Conservation (phyloP, 1,140 invertebrate species). For the Drosophila lini region DNA sequence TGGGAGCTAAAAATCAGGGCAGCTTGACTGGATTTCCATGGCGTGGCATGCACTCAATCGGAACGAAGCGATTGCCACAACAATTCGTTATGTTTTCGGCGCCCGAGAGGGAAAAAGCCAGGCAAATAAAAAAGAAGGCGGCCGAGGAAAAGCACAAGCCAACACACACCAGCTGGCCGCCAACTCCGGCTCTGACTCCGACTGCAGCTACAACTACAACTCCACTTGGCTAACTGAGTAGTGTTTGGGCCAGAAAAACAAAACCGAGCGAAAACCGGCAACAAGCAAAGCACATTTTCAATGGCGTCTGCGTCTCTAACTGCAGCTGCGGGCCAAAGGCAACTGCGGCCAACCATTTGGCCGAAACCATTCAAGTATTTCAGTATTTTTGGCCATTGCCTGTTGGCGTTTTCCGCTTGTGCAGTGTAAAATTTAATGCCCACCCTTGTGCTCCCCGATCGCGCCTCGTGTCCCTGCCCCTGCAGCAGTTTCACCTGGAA, state of each 20-base stretch:
- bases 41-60: conserved; percentile 79
- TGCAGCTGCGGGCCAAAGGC: conserved; percentile 76
- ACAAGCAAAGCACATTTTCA: conserved; percentile 67
- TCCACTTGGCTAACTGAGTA: conserved; percentile 71
- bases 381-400: conserved; percentile 58
- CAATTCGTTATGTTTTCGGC: conserved; percentile 82
- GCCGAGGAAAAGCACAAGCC: conserved; percentile 45
- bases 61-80: conserved; percentile 82
- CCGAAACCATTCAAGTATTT: conserved; percentile 60
- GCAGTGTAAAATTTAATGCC: conserved; percentile 63
- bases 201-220: conserved; percentile 25
- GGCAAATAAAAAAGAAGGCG: conserved; percentile 3
- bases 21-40: conserved; percentile 54
- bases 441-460: conserved; percentile 31
- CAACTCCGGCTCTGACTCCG: conserved; percentile 19
- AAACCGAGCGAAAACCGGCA: conserved; percentile 34
- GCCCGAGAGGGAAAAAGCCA: conserved; percentile 51
- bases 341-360: conserved; percentile 69
- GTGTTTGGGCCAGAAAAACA: conserved; percentile 35
- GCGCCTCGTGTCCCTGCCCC: conserved; percentile 3
- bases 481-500: conserved; percentile 37
- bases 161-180: conserved; percentile 56
- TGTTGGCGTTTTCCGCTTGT: conserved; percentile 41
- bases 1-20: conserved; percentile 32
- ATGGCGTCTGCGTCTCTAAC: conserved; percentile 67